A percentile compares a stretch with the other conserved stretches of the same genome.
phyloP scores from a whole-genome alignment of 2,888 invertebrate species.

The Allophyes oxyacanthae region DNA sequence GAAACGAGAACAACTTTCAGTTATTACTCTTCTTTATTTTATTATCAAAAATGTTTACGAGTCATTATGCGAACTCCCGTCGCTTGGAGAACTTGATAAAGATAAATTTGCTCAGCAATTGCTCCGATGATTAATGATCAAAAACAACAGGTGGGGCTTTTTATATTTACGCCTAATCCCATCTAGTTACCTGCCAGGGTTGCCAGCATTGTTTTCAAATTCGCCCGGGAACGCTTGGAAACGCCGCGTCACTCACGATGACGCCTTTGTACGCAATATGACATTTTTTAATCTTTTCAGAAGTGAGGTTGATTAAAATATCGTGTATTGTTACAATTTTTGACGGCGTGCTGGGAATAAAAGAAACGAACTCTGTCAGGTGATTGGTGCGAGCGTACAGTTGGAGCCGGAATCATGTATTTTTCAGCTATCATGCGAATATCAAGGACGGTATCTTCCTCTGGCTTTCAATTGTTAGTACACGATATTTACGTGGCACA shows the following conservation, averaged over 20 bases:
- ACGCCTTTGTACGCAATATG: constrained; percentile 26
- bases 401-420: too few species aligned
- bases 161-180: constrained; percentile 52
- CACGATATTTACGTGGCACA: too few species aligned
- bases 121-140: constrained; percentile 69
- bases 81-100: constrained; percentile 67
- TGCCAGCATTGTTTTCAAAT: constrained; percentile 54
- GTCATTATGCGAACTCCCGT: constrained; percentile 59
- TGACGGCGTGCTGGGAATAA: constrained; percentile 38
- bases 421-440: too few species aligned
- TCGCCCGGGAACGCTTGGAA: constrained; percentile 31
- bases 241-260: constrained; percentile 42
- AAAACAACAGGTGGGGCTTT: constrained; percentile 58
- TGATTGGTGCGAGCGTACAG: neutral
- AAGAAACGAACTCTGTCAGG: constrained; percentile 12
- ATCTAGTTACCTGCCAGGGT: constrained; percentile 51
- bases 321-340: constrained; percentile 40
- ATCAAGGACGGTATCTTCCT: too few species aligned
- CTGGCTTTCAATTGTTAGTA: too few species aligned
- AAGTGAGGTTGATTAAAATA: constrained; percentile 48
- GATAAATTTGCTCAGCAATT: constrained; percentile 68
- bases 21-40: constrained; percentile 59
- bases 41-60: constrained; percentile 60
- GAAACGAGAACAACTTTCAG: constrained; percentile 42
- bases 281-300: constrained; percentile 40